Evolutionary conservation across 2,888 invertebrate genomes (phyloP), one percentile per base, ranked within the genome.

Genomic region (Cantharis flavilabris): DNA sequence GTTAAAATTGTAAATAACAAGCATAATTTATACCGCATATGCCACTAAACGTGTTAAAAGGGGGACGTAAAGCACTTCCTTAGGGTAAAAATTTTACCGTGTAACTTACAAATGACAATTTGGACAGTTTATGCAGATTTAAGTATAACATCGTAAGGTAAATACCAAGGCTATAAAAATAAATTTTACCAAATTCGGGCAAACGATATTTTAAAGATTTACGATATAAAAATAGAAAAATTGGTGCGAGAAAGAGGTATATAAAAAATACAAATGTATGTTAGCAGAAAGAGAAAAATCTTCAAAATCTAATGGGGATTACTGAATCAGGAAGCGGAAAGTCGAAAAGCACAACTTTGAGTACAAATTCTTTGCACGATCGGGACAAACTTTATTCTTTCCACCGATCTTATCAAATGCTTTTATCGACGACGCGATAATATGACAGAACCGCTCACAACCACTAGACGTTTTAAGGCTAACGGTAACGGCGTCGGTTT

Each of bases 351-450:
- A 76, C 79, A 81, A 81, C 77, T 80, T 80, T 72, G 75, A 75
- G 76, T 74, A 77, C 78, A 76, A 75, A 78, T 81, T 81, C 76
- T 81, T 80, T 74, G 79, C 81, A 80, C 81, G 79, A 78, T 80
- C 81, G 77, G 78, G 75, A 81, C 78, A 80, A 81, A 81, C 81
- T 81, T 81, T 81, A 81, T 81, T 79, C 80, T 77, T 78, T 77
- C 75, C 74, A 72, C 72, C 78, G 80, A 80, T 80, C 80, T 78
- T 76, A 78, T 77, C 78, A 79, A 80, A 81, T 77, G 81, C 81
- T 81, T 81, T 81, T 81, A 80, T 79, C 81, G 79, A 76, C 76
- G 73, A 30, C 72, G 73, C 77, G 78, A 80, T 80, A 79, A 79
- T 80, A 78, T 79, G 80, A 81, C 78, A 77, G 76, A 77, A 78